Percentiles rank a stretch among this genome's conserved stretches.
Conservation (phyloP, 2,888 invertebrate genomes). For the Mythimna vitellina region DNA sequence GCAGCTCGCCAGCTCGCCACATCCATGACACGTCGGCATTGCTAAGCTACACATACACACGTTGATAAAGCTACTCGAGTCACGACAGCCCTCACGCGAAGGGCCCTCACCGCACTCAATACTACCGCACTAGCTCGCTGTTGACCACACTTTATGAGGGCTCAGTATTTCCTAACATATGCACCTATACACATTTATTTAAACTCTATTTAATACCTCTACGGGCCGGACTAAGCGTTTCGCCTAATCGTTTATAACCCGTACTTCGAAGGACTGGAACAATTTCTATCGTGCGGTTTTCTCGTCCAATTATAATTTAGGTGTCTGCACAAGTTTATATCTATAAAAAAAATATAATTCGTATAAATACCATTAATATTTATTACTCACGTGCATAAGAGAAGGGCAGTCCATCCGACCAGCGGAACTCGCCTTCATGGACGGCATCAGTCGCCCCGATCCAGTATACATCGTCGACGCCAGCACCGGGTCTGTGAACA, state of each 20-base stretch:
- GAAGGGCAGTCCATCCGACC: constrained; percentile 94
- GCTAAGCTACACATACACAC: constrained; percentile 1
- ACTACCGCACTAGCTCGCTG: constrained; percentile 37
- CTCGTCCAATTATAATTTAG: no score
- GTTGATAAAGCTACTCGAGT: constrained; percentile 24
- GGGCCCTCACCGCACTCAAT: constrained; percentile 42
- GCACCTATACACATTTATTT: neutral
- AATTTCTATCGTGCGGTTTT: no score
- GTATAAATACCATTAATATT: neutral
- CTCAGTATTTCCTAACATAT: neutral
- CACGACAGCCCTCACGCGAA: constrained; percentile 36
- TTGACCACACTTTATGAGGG: constrained; percentile 34
- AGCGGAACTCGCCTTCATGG: constrained; percentile 95
- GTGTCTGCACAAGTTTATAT: no score
- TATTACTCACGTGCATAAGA: constrained; percentile 93
- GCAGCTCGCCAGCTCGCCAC: constrained; percentile 2
- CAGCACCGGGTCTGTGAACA: constrained; percentile 91
- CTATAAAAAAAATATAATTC: no score
- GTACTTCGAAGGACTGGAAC: no score
- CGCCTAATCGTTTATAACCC: no score
- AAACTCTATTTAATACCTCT: no score
- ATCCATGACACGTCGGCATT: neutral
- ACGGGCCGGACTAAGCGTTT: no score
- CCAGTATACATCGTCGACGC: constrained; percentile 94
- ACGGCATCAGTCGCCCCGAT: constrained; percentile 94